phyloP scores from a whole-genome alignment of 2,797 vertebrate genomes.

The Nannoperca australis region DNA sequence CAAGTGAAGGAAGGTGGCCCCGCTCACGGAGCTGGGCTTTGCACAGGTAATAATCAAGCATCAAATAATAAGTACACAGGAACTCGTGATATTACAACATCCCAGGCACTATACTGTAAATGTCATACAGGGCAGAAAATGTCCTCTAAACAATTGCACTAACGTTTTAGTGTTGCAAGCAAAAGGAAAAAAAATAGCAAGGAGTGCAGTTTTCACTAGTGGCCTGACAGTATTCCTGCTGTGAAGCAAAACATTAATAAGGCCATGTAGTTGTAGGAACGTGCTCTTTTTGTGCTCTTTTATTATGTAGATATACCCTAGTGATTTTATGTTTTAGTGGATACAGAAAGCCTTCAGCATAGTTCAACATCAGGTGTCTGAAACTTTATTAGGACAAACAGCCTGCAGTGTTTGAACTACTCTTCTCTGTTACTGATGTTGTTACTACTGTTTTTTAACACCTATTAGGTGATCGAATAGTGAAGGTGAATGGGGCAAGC shows the following conservation, averaged over 20 bases:
- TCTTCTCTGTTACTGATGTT: background rate
- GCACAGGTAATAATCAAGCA: slow-evolving; percentile 88
- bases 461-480: slow-evolving; percentile 93
- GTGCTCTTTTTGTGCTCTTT: background rate
- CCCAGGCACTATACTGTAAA: background rate
- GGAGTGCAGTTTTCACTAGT: slow-evolving; percentile 22
- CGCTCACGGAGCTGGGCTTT: slow-evolving; percentile 93
- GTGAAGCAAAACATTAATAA: slow-evolving; percentile 18
- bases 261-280: background rate
- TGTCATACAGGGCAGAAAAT: background rate
- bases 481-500: slow-evolving; percentile 98
- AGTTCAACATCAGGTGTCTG: slow-evolving; percentile 3
- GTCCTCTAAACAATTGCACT: background rate
- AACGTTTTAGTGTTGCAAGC: slow-evolving; percentile 17
- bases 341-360: background rate
- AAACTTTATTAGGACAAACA: background rate
- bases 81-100: background rate
- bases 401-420: background rate
- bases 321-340: slow-evolving; percentile 7
- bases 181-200: slow-evolving; percentile 15
- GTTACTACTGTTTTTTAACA: slow-evolving; percentile 16
- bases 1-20: slow-evolving; percentile 97
- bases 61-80: background rate
- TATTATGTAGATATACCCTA: background rate
- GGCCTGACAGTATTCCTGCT: slow-evolving; percentile 6